Evolutionary conservation across 2,113 vertebrate species (phyloP).

Genomic region (Danio rerio): GRCz12tu NC_133180.1:56830001-56830500

Average conservation of each 20-base stretch:
- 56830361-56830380: conserved; percentile 22
- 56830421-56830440: conserved; percentile 37
- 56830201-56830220: neutral
- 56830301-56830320: conserved; percentile 18
- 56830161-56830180: no score
- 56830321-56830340: conserved; percentile 12
- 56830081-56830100: no score
- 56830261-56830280: neutral
- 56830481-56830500: conserved; percentile 10
- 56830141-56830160: no score
- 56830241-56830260: neutral
- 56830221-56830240: neutral
- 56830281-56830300: conserved; percentile 14
- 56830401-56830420: conserved; percentile 50
- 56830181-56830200: no score
- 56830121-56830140: no score
- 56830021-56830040: no score
- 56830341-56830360: conserved; percentile 39
- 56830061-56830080: no score
- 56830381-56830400: conserved; percentile 53
- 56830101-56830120: no score
- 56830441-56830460: conserved; percentile 24
- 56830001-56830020: no score
- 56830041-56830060: no score
- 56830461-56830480: conserved; percentile 11